These are phyloP conservation scores for Rhynchotus rufescens DNA, from an alignment of 2,797 vertebrate species.

Conservation along the genomic window DNA sequence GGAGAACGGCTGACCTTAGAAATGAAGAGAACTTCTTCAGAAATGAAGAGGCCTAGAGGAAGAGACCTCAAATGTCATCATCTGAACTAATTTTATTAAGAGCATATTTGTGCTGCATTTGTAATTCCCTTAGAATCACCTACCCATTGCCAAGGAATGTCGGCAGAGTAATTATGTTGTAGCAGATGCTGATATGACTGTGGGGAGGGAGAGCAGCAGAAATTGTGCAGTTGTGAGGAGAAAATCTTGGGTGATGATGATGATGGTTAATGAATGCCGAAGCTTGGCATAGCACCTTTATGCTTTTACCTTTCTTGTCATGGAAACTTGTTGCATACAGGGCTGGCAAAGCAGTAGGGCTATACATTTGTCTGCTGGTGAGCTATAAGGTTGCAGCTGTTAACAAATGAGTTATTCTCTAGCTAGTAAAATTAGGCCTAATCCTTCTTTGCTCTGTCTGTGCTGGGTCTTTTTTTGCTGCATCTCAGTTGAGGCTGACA, in stretches of 20 bases:
- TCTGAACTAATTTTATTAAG: conserved; percentile 64
- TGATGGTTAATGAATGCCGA: background rate
- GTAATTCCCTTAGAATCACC: conserved; percentile 60
- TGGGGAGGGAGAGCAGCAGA: conserved; percentile 8
- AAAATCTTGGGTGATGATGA: conserved; percentile 20
- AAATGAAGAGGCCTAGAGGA: conserved; percentile 46
- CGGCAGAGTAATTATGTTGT: conserved; percentile 60
- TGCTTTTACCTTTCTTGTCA: background rate
- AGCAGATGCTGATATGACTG: conserved; percentile 43
- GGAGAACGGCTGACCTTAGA: conserved; percentile 27
- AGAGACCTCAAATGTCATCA: conserved; percentile 43
- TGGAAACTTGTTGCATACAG: background rate
- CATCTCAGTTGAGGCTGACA: conserved; percentile 23
- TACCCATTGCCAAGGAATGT: background rate
- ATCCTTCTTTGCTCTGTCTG: conserved; percentile 17
- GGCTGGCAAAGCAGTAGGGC: conserved; percentile 23
- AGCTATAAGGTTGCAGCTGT: conserved; percentile 31
- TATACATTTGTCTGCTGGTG: conserved; percentile 13
- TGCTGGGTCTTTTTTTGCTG: background rate
- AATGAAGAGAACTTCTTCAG: conserved; percentile 30
- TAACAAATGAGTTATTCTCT: conserved; percentile 36
- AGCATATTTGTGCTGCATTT: conserved; percentile 57
- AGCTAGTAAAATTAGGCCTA: conserved; percentile 30
- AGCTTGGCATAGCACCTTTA: conserved; percentile 19
- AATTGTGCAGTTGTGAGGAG: conserved; percentile 18